phyloP scores from a whole-genome alignment of 2,113 vertebrate species.

The Equus przewalskii region DNA sequence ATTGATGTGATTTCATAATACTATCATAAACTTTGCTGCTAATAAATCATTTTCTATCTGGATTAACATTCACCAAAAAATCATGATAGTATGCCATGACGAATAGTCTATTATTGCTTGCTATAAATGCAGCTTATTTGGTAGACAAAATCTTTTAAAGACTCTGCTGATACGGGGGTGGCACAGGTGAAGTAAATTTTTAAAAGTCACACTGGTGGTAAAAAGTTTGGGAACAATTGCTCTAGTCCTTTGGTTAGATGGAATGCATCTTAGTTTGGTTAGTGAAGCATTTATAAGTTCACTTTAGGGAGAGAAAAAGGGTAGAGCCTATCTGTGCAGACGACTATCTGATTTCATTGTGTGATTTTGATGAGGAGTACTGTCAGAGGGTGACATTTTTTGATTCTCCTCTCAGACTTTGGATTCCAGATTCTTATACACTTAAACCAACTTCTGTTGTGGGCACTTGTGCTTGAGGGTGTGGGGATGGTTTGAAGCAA shows the following conservation, averaged over 20 bases:
- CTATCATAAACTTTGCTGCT: neutral
- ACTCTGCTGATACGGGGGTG: neutral
- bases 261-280: neutral
- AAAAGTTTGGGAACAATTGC: neutral
- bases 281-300: neutral
- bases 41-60: neutral
- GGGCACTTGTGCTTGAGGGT: neutral
- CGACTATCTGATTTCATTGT: neutral
- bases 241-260: neutral
- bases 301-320: neutral
- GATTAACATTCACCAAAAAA: neutral
- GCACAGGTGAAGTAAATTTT: neutral
- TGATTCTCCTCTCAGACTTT: neutral
- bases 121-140: neutral
- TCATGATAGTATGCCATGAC: neutral
- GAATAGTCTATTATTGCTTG: neutral
- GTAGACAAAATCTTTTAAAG: neutral
- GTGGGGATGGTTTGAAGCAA: neutral
- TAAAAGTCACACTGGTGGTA: neutral
- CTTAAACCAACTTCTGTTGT: neutral
- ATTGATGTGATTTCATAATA: constrained; percentile 8
- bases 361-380: neutral
- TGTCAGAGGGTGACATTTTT: neutral
- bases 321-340: neutral
- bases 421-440: neutral